Evolutionary conservation across 2,113 vertebrate genomes (phyloP).

Genomic region (Hippocampus guttulatus): DNA sequence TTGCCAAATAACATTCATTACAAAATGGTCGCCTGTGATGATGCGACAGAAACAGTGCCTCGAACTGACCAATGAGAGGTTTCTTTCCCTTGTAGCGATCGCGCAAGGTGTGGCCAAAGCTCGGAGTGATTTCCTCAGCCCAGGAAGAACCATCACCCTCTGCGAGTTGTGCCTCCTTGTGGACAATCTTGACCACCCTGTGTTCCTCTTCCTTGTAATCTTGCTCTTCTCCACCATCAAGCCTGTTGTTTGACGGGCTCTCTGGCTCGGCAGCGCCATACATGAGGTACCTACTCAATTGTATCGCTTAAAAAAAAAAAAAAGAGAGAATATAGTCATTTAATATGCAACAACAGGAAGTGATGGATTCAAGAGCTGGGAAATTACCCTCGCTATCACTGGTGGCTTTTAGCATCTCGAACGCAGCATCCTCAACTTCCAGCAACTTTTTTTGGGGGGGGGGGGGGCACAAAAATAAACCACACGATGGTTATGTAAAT

Average conservation of each 20-base stretch:
- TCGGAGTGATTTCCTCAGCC: background rate
- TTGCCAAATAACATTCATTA: no score
- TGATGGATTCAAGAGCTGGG: background rate
- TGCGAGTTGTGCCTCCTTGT: background rate
- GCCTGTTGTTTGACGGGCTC: background rate
- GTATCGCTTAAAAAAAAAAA: background rate
- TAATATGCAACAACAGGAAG: background rate
- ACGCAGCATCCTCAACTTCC: conserved; percentile 42
- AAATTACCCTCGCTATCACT: conserved; percentile 47
- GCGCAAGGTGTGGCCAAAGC: conserved; percentile 13
- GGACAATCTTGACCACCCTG: conserved; percentile 31
- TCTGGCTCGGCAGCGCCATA: background rate
- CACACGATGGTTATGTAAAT: no score
- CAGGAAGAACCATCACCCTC: background rate
- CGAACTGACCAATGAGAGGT: conserved; percentile 56
- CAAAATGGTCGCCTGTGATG: no score
- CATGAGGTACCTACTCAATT: background rate
- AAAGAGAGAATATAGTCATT: no score
- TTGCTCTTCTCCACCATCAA: background rate
- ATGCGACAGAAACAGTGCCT: background rate
- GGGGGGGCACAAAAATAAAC: conserved; percentile 11
- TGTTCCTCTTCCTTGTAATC: background rate
- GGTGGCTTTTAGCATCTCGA: conserved; percentile 42
- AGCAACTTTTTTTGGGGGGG: conserved; percentile 45
- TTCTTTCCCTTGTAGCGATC: conserved; percentile 25